Evolutionary conservation across 1,140 invertebrate genomes (phyloP).

Genomic region (Drosophila ficusphila): DNA sequence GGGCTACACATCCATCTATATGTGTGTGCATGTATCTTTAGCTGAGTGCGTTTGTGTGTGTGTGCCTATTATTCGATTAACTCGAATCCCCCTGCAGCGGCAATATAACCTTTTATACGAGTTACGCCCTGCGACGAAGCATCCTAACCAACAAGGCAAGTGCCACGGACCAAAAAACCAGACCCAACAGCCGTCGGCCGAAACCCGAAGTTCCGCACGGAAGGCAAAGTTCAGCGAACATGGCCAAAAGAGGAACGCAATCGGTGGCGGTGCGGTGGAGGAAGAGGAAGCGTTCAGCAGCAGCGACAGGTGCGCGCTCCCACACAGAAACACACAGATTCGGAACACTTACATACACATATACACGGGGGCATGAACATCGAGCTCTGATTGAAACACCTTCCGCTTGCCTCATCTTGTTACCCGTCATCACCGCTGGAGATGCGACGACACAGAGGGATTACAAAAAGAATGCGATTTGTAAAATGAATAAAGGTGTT

Average conservation of each 20-base stretch:
- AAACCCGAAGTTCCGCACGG: conserved; percentile 30
- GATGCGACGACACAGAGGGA: conserved; percentile 1
- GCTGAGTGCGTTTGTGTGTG: conserved; percentile 20
- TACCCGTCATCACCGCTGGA: conserved; percentile 10
- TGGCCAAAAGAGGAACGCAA: conserved; percentile 1
- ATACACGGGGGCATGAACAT: conserved; percentile 15
- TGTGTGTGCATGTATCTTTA: conserved; percentile 11
- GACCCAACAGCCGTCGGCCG: conserved; percentile 10
- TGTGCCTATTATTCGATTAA: conserved; percentile 80
- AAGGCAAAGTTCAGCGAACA: conserved; percentile 40
- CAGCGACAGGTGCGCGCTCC: conserved; percentile 45
- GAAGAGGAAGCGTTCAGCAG: conserved; percentile 1
- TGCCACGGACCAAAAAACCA: conserved; percentile 2
- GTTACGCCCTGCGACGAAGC: conserved; percentile 60
- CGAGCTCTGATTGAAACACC: conserved; percentile 34
- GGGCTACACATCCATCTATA: conserved; percentile 19
- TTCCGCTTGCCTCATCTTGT: conserved; percentile 19
- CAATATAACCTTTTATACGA: conserved; percentile 78
- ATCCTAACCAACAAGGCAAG: conserved; percentile 22
- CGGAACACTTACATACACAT: conserved; percentile 1
- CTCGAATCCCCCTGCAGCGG: conserved; percentile 75
- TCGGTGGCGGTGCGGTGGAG: background rate
- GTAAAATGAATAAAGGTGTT: background rate
- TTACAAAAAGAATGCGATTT: background rate
- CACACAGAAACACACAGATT: conserved; percentile 32